Evolutionary conservation across 2,113 vertebrate genomes (phyloP).

Genomic region (Syrrhaptes paradoxus): DNA sequence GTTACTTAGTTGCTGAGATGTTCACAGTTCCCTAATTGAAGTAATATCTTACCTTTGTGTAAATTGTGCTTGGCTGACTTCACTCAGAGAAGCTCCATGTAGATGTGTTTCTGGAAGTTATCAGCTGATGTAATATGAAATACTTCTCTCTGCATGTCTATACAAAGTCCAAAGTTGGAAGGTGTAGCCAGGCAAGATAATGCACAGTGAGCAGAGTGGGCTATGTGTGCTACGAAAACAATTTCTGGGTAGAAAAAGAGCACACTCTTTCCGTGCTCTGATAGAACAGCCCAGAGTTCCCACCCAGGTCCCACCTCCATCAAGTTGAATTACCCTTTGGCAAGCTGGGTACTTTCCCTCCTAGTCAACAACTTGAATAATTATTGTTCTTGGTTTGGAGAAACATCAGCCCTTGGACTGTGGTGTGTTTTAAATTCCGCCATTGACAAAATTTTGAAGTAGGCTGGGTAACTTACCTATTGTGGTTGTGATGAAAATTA

Average conservation of each 20-base stretch:
- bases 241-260: not conserved
- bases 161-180: not conserved
- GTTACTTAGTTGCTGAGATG: not conserved
- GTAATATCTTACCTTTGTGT: not conserved
- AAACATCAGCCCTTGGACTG: not conserved
- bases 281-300: not conserved
- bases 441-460: not conserved
- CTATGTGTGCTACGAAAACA: not conserved
- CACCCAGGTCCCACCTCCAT: not conserved
- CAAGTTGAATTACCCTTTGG: not conserved
- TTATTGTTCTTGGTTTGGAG: not conserved
- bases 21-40: not conserved
- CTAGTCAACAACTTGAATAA: not conserved
- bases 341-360: not conserved
- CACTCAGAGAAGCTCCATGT: not conserved
- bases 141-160: not conserved
- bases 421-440: not conserved
- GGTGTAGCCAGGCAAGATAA: not conserved
- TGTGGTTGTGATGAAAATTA: not conserved
- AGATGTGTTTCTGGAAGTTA: not conserved
- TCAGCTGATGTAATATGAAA: not conserved
- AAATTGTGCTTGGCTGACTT: not conserved
- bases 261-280: not conserved
- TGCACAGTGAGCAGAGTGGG: not conserved
- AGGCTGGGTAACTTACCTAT: not conserved